Conservation (phyloP, 2,113 vertebrate genomes). For the Hymenochirus boettgeri region DNA sequence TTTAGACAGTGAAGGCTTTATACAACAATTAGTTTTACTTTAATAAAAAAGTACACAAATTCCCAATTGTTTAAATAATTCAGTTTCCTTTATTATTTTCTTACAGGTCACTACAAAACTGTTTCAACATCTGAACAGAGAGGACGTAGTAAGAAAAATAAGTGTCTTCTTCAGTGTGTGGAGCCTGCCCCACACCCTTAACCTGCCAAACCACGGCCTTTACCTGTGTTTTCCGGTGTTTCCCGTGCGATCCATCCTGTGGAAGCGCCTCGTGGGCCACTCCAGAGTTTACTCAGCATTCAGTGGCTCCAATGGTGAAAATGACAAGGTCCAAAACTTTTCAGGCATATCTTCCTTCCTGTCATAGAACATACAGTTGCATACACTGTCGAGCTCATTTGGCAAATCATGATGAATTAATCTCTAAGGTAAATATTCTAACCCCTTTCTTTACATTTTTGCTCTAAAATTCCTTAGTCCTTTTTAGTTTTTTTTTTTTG, state of each 20-base stretch:
- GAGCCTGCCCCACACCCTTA: slow-evolving; percentile 77
- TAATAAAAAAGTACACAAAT: no score
- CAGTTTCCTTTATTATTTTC: neutral
- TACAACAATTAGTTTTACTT: no score
- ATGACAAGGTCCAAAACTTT: slow-evolving; percentile 99
- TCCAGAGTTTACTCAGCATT: slow-evolving; percentile 72
- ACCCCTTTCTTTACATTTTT: no score
- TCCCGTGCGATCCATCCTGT: slow-evolving; percentile 97
- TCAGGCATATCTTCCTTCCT: slow-evolving; percentile 94
- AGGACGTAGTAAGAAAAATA: slow-evolving; percentile 51
- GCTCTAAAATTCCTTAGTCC: no score
- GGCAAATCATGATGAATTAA: slow-evolving; percentile 97
- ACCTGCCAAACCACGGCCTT: slow-evolving; percentile 92
- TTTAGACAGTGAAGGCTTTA: no score
- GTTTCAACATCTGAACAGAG: neutral
- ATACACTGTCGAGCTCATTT: slow-evolving; percentile 97
- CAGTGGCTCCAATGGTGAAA: slow-evolving; percentile 89
- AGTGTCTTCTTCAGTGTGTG: slow-evolving; percentile 68
- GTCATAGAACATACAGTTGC: slow-evolving; percentile 98
- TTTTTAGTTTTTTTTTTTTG: no score
- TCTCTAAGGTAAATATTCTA: slow-evolving; percentile 81
- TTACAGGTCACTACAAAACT: slow-evolving; percentile 1
- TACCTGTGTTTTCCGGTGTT: slow-evolving; percentile 98
- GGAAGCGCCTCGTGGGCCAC: slow-evolving; percentile 92
- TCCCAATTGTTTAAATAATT: neutral